A percentile compares a stretch with the other conserved stretches of the same genome.
phyloP scores from a whole-genome alignment of 2,888 invertebrate species.

The Sarcophaga subvicina region DNA sequence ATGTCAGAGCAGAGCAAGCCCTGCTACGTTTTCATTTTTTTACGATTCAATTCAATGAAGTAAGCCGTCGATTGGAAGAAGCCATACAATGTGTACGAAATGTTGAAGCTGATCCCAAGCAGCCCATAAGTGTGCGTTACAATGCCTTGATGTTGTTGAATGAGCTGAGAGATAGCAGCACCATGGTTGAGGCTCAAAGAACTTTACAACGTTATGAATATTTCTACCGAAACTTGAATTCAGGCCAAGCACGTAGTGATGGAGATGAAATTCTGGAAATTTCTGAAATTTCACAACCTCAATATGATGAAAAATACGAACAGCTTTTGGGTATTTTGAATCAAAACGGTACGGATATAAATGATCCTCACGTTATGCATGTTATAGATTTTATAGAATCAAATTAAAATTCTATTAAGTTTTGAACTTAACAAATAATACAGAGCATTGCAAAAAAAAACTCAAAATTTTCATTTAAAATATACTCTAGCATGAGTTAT shows the following conservation, averaged over 20 bases:
- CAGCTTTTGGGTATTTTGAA: constrained; percentile 29
- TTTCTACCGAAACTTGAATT: no score
- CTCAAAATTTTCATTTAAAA: no score
- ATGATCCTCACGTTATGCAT: not conserved
- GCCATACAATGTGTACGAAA: constrained; percentile 6
- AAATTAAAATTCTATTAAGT: no score
- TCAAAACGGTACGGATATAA: not conserved
- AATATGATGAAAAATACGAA: no score
- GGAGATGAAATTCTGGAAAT: no score
- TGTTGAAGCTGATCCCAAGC: not conserved
- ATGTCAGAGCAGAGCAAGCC: constrained; percentile 21
- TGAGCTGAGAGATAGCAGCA: constrained; percentile 21
- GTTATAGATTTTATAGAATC: no score
- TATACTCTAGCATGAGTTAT: no score
- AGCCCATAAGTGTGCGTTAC: not conserved
- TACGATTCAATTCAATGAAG: constrained; percentile 1
- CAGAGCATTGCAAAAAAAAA: no score
- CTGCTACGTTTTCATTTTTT: constrained; percentile 31
- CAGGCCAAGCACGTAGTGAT: no score
- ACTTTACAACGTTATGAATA: constrained; percentile 19
- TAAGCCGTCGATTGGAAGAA: not conserved
- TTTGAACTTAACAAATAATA: no score
- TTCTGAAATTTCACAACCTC: no score
- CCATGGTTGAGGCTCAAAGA: constrained; percentile 30
- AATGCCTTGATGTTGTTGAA: constrained; percentile 32